Evolutionary conservation across 1,140 invertebrate species (phyloP).

Genomic region (Brachionus plicatilis): DNA sequence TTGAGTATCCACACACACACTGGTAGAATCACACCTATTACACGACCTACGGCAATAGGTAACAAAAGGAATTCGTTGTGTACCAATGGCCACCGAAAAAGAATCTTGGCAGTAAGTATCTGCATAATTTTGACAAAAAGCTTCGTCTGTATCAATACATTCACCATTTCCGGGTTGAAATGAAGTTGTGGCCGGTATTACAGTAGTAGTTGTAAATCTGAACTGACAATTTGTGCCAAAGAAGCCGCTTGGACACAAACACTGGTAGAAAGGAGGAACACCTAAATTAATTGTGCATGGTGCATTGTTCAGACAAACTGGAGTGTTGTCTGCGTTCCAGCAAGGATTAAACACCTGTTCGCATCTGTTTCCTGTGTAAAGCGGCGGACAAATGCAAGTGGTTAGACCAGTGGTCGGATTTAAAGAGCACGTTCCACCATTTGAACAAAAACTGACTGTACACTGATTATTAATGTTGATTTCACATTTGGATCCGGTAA

Average conservation of each 20-base stretch:
- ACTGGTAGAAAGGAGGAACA: conserved; percentile 8
- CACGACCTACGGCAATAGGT: conserved; percentile 1
- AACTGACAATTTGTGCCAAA: conserved; percentile 37
- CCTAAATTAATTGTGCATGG: background rate
- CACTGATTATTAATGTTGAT: conserved; percentile 15
- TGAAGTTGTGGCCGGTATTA: background rate
- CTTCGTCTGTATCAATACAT: background rate
- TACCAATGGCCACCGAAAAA: conserved; percentile 15
- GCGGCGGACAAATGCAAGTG: background rate
- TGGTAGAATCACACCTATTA: background rate
- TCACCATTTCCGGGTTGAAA: background rate
- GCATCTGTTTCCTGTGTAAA: conserved; percentile 4
- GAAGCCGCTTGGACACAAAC: background rate
- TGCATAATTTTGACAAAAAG: background rate
- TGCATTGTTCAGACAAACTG: conserved; percentile 8
- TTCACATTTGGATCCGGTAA: background rate
- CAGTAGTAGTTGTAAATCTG: background rate
- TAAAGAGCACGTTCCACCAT: conserved; percentile 19
- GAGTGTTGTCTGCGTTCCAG: background rate
- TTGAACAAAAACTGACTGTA: background rate
- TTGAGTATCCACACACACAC: background rate
- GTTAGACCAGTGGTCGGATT: background rate
- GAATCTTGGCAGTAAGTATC: background rate
- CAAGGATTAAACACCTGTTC: conserved; percentile 21
- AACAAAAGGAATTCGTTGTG: background rate